A percentile compares a stretch with the other conserved stretches of the same genome.
Evolutionary conservation across 2,113 vertebrate species (phyloP).

Genomic region (Ctenodactylus gundi): DNA sequence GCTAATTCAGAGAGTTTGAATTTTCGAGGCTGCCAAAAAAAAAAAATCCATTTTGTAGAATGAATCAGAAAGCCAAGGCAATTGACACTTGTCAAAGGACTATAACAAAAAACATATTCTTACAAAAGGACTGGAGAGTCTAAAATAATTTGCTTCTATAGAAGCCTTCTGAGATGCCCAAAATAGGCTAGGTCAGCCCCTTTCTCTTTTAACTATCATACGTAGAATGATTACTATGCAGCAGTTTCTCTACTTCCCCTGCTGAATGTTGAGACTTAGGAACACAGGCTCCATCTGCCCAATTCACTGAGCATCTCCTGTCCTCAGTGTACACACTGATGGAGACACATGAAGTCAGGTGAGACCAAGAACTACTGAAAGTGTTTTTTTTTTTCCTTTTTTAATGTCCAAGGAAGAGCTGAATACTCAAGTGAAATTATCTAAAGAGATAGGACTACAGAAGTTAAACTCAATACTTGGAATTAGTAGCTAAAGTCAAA

Average conservation of each 20-base stretch:
- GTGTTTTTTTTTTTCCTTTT: no score
- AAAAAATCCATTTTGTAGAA: conserved; percentile 20
- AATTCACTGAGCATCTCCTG: neutral
- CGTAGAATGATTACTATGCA: neutral
- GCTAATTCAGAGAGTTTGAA: conserved; percentile 26
- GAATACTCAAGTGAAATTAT: neutral
- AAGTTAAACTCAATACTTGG: neutral
- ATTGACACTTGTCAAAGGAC: neutral
- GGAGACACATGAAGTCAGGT: neutral
- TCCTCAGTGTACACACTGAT: neutral
- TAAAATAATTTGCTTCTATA: neutral
- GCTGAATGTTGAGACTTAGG: neutral
- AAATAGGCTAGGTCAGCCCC: neutral
- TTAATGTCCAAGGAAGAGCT: neutral
- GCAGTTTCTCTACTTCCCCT: neutral
- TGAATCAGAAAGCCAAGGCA: neutral
- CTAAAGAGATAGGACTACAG: neutral
- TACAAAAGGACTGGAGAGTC: neutral
- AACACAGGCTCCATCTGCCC: neutral
- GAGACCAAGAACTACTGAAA: neutral
- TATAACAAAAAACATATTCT: neutral
- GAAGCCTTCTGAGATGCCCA: neutral
- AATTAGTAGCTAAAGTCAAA: neutral
- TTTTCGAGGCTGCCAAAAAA: neutral
- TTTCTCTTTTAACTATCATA: neutral